A percentile compares a stretch with the other conserved stretches of the same genome.
Conservation (phyloP, 2,888 invertebrate species). For the Torymus aiolomorphi region DNA sequence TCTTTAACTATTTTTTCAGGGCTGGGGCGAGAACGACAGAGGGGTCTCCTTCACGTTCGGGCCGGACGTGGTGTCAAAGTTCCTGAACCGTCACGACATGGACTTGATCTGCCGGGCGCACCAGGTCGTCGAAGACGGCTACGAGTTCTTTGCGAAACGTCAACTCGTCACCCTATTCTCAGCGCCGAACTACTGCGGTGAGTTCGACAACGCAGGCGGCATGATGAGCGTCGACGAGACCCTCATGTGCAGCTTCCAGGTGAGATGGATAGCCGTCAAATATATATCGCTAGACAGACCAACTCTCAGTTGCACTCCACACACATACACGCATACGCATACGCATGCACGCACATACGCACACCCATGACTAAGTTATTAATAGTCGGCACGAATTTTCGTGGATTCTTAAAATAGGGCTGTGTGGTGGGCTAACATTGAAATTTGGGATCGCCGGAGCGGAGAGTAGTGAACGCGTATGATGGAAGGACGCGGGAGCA, state of each 20-base stretch:
- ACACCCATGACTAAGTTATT: neutral
- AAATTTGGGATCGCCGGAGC: constrained; percentile 22
- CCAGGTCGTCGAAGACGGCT: constrained; percentile 98
- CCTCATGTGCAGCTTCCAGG: constrained; percentile 99
- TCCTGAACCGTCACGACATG: constrained; percentile 96
- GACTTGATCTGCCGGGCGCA: constrained; percentile 98
- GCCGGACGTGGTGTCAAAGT: constrained; percentile 97
- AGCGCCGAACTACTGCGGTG: constrained; percentile 99
- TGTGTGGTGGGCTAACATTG: constrained; percentile 22
- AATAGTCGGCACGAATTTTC: constrained; percentile 42
- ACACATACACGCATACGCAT: too few relatives aligned
- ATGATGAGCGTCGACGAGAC: constrained; percentile 99
- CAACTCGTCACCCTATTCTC: constrained; percentile 98
- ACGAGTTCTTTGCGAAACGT: constrained; percentile 99
- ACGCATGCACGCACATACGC: too few relatives aligned
- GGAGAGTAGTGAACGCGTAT: neutral
- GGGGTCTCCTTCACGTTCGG: constrained; percentile 99
- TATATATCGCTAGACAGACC: neutral
- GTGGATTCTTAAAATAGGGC: constrained; percentile 44
- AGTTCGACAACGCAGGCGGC: constrained; percentile 98
- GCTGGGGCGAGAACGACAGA: constrained; percentile 98
- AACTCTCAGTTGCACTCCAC: too few relatives aligned
- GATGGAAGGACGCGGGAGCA: neutral
- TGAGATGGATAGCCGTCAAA: constrained; percentile 71
- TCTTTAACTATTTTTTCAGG: constrained; percentile 73